Evolutionary conservation across 2,888 invertebrate species (phyloP), one percentile per base, ranked within the genome.

Genomic region (Cataglyphis albicans): DNA sequence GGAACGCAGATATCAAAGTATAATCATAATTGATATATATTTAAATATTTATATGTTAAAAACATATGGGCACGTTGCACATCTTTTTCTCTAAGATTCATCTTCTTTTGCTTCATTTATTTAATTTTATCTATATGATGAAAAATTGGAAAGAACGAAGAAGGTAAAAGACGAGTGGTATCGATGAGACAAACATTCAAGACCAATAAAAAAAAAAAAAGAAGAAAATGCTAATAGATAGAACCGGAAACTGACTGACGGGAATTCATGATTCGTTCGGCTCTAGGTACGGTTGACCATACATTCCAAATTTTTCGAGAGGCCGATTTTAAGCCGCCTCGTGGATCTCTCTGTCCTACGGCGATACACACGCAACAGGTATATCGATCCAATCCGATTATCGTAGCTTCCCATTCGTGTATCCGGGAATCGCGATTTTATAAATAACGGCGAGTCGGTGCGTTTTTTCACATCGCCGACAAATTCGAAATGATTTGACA

Each of bases 241-340:
- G 55, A 57, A 41, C 70, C 68, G 57, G 41, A 78, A 78, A 70
- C 21, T n/a, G 25, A 44, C 21, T 15, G 57, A 57, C 3, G 9
- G 15, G 32, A 59, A 61, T 61, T 44, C 63, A 4, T 73, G 52
- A 78, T 41, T 59, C 41, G 44, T 59, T 44, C 21, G 29, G 6
- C 32, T 78, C n/a, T 67, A 15, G 65, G 6, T 29, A 38, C 10
- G 29, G 10, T 52, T 15, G 9, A 25, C 35, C 38, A 1, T 12
- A 10, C 41, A 70, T 78, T 70, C 21, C 10, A 12, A 35, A 57
- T 32, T 18, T 29, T 44, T n/a, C 32, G 1, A n/a, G 0, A 18
- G 32, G 29, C 41, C 29, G 9, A 68, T 32, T 21, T 68, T 44
- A 44, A 68, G 21, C 10, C 35, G 12, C 12, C 9, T 32, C 68